Evolutionary conservation across 2,113 vertebrate genomes (phyloP).

Genomic region (Tretioscincus oriximinensis): DNA sequence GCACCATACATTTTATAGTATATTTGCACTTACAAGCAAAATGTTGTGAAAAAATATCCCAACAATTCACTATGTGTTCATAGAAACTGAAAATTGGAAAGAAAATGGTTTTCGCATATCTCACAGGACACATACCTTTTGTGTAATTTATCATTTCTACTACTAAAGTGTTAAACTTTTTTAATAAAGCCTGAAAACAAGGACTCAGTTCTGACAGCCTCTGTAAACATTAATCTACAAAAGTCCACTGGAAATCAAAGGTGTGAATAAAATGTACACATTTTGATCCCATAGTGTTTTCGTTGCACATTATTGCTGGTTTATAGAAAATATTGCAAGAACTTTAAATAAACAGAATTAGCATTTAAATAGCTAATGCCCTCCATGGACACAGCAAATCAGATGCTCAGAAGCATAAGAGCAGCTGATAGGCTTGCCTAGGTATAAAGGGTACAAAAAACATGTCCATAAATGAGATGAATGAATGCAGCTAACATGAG

Average conservation of each 20-base stretch:
- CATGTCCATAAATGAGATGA: not conserved
- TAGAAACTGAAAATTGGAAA: no score
- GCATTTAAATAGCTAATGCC: not conserved
- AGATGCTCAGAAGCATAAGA: not conserved
- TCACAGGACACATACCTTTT: not conserved
- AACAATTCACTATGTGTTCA: no score
- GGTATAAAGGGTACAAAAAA: no score
- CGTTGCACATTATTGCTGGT: not conserved
- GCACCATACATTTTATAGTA: not conserved
- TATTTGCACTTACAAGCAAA: not conserved
- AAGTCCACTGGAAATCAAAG: not conserved
- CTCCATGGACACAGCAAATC: not conserved
- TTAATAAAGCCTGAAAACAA: not conserved
- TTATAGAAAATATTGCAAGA: not conserved
- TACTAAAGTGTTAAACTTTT: not conserved
- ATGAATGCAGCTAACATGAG: not conserved
- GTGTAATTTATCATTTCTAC: not conserved
- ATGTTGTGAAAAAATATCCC: not conserved
- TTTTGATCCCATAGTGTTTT: not conserved
- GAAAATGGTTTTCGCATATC: not conserved
- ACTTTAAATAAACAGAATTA: not conserved
- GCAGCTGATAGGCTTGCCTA: not conserved
- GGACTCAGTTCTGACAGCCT: not conserved
- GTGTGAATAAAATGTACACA: not conserved
- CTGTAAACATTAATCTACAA: slow-evolving; percentile 4